Base-by-base conservation (phyloP, 1,140 invertebrate genomes). In the Cylas formicarius region DNA sequence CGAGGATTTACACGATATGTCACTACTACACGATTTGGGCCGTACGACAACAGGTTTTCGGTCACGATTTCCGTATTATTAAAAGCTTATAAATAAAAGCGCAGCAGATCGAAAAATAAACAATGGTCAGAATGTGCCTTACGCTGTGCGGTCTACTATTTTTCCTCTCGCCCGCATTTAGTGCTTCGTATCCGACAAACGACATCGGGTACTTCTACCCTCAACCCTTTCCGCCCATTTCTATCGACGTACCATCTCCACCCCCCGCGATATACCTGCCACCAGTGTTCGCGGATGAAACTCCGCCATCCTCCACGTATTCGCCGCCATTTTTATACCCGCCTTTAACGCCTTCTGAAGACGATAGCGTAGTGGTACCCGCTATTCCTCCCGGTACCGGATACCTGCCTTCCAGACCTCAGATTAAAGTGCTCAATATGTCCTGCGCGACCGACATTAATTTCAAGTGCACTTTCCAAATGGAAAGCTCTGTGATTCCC, bases 401-500 rank as follows among this genome's bases (percentile, higher is more conserved):
- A 11, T n/a, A 13, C 9, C 32, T 32, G 5, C 44, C 36, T 32
- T 6, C 18, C 27, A 31, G 18, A 2, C 48, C 49, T 21, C 39
- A 52, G n/a, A 29, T 63, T 3, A 43, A 44, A 24, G 45, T 63
- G 2, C 29, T 55, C 9, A 60, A 60, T 37, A 59, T 63, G 59
- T 57, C 58, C 10, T 63, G 61, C 48, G 32, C 57, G 19, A 48
- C 57, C 27, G 48, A 44, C 6, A 39, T 23, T 17, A 39, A 33
- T 4, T 45, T 50, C 38, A 14, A 20, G 4, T 34, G 38, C 9
- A 46, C 28, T n/a, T 46, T 53, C 13, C 35, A 10, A n/a, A 16
- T 51, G 28, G 20, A 26, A 2, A 21, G 23, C 13, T 20, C 13
- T 9, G 3, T 23, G 11, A 38, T 42, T 23, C 50, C 53, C 5